A percentile compares a stretch with the other conserved stretches of the same genome.
These are phyloP conservation scores for Zapornia atra DNA, from an alignment of 2,113 vertebrate genomes.

Conservation along the genomic window DNA sequence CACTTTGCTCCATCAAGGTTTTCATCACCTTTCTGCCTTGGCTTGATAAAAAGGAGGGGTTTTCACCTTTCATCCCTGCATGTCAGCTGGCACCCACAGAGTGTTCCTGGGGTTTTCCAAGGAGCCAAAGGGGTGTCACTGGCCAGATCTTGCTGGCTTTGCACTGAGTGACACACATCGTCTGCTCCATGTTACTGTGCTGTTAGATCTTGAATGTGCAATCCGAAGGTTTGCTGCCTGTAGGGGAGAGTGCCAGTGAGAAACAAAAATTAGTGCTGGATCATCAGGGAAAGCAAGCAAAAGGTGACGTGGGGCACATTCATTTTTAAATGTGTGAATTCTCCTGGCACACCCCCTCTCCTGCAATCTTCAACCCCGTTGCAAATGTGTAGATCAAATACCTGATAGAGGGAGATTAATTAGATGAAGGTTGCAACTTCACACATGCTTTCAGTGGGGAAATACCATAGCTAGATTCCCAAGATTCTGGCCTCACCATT, in stretches of 20 bases:
- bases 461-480: background rate
- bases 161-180: background rate
- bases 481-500: background rate
- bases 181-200: background rate
- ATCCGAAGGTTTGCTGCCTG: background rate
- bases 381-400: background rate
- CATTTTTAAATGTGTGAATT: background rate
- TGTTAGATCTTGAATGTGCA: rapidly evolving
- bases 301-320: background rate
- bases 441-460: background rate
- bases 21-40: background rate
- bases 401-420: background rate
- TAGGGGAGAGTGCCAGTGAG: background rate
- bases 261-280: background rate
- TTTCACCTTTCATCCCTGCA: background rate
- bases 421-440: background rate
- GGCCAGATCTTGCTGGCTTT: background rate
- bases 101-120: background rate
- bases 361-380: background rate
- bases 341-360: background rate
- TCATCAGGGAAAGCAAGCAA: background rate
- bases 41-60: background rate
- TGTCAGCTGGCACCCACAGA: background rate
- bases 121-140: background rate
- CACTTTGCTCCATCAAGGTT: background rate